Evolutionary conservation across 1,140 invertebrate genomes (phyloP).

Genomic region (Aporrectodea caliginosa): DNA sequence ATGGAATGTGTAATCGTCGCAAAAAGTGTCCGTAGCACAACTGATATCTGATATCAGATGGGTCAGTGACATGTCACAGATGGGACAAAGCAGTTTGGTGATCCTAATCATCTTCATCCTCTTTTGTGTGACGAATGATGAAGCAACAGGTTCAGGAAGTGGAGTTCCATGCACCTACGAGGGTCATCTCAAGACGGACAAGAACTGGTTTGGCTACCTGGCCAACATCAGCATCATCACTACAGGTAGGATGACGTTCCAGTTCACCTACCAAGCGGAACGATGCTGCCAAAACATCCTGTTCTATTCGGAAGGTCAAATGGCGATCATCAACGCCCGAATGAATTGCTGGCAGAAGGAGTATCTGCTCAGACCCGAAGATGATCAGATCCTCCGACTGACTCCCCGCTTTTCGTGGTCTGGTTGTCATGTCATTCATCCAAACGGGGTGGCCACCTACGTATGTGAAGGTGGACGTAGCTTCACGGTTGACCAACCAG

Average conservation of each 20-base stretch:
- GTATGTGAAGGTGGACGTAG: constrained; percentile 26
- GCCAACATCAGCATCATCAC: constrained; percentile 25
- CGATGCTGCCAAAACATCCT: constrained; percentile 28
- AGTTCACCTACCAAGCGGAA: constrained; percentile 22
- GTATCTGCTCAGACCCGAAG: constrained; percentile 19
- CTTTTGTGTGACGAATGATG: too few relatives aligned
- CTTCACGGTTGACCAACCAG: constrained; percentile 13
- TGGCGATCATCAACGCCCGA: constrained; percentile 11
- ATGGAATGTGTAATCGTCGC: too few relatives aligned
- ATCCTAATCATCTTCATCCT: too few relatives aligned
- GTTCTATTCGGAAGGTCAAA: constrained; percentile 24
- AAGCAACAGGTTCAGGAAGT: background rate
- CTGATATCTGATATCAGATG: too few relatives aligned
- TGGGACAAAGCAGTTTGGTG: too few relatives aligned
- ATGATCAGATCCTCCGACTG: constrained; percentile 29
- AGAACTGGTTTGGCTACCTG: constrained; percentile 28
- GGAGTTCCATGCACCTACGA: constrained; percentile 23
- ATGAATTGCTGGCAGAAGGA: constrained; percentile 32
- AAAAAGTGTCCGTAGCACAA: too few relatives aligned
- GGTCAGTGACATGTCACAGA: too few relatives aligned
- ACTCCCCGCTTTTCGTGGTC: constrained; percentile 28
- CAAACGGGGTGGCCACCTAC: constrained; percentile 7
- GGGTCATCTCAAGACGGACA: constrained; percentile 24
- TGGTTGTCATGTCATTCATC: constrained; percentile 22
- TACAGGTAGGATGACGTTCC: constrained; percentile 18